Percentiles rank a stretch among this genome's conserved stretches.
Evolutionary conservation across 2,888 invertebrate species (phyloP).

Genomic region (Saturnia japonica): DNA sequence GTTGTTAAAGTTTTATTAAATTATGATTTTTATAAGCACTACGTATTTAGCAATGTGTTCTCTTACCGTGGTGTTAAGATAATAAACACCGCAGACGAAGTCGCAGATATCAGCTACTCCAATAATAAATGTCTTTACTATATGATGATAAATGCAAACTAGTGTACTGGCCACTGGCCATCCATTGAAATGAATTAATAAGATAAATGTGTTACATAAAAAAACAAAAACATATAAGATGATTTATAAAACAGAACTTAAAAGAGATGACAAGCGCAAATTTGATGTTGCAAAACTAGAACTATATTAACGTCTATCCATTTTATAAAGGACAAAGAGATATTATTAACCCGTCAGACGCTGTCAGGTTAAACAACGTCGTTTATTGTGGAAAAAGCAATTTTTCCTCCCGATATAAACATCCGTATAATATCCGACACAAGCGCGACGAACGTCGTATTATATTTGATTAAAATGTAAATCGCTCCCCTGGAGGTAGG

Average conservation of each 20-base stretch:
- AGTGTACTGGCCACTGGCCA: too few relatives aligned
- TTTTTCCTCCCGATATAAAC: slow-evolving; percentile 34
- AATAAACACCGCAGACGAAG: too few relatives aligned
- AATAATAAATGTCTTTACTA: too few relatives aligned
- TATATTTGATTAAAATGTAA: slow-evolving; percentile 54
- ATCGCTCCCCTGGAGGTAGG: slow-evolving; percentile 28
- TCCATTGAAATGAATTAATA: not conserved
- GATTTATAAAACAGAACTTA: not conserved
- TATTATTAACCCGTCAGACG: slow-evolving; percentile 15
- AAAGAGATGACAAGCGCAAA: slow-evolving; percentile 6
- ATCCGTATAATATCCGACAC: slow-evolving; percentile 27
- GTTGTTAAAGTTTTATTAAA: too few relatives aligned
- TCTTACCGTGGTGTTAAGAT: too few relatives aligned
- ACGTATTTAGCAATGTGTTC: too few relatives aligned
- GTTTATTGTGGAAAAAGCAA: slow-evolving; percentile 26
- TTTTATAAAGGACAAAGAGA: slow-evolving; percentile 19
- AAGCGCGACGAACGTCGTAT: slow-evolving; percentile 22
- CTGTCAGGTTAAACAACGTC: not conserved
- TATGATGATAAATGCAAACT: too few relatives aligned
- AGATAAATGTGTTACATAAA: not conserved
- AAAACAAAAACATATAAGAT: not conserved
- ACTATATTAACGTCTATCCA: not conserved
- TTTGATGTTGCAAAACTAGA: not conserved
- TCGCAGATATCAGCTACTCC: too few relatives aligned
- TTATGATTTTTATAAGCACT: too few relatives aligned